Evolutionary conservation across 2,113 vertebrate species (phyloP), one percentile per base, ranked within the genome.

Genomic region (Melanostigma gelatinosum): DNA sequence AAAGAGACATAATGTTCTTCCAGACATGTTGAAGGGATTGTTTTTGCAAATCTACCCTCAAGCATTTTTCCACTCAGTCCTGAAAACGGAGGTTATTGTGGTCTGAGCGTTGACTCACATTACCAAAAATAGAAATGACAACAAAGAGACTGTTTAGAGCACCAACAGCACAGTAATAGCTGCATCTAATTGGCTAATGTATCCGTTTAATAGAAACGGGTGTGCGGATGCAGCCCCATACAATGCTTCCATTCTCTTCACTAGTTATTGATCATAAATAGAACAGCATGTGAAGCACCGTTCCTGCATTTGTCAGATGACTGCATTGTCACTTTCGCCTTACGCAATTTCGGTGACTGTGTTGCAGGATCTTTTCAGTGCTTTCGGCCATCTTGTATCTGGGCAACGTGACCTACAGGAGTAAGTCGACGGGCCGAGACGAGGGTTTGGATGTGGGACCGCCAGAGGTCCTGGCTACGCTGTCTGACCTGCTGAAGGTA

Each of bases 351-450:
- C 66, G 66, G 8, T 65, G 13, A n/a, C 61, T 57, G 4, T 64
- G 62, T 71, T 87, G 57, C 90, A 99, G 98, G 94, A 99, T 99
- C 85, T 99, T 99, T 92, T 97, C 97, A 1, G 84, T 99, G 52
- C 96, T 99, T 46, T 99, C 98, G 0, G 98, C 98, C 70, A 99
- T 99, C 91, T 93, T 99, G 73, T 99, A 99, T 90, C 93, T 99
- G 87, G 98, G 98, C 70, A 99, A 99, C 0, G 94, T 99, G 86
- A 97, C 95, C 0, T 99, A 99, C 87, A 96, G 92, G 85, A 96
- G 94, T 83, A 97, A 96, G 91, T 95, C 98, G 4, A 96, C 95
- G 0, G 98, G 97, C 58, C 94, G 97, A n/a, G 98, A 99, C 0
- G 98, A 99, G 79, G 98, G 97, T 0, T 83, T 99, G 88, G 98